Conservation (phyloP, 2,113 vertebrate species). For the Apteryx owenii region DNA sequence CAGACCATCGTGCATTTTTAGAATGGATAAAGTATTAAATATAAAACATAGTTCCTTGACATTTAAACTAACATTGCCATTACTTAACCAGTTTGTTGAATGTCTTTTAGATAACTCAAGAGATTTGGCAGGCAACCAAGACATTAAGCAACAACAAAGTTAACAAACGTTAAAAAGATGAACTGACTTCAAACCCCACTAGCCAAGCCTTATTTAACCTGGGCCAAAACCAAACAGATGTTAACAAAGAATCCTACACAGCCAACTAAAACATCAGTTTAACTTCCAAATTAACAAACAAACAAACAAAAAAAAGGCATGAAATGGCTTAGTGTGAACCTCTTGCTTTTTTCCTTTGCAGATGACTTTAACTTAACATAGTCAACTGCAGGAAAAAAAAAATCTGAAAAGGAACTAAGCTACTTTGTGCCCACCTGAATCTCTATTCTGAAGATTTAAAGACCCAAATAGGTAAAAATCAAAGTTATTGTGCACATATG, state of each 20-base stretch:
- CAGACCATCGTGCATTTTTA: accelerated
- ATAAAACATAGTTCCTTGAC: not conserved
- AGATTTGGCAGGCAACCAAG: not conserved
- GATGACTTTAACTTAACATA: not conserved
- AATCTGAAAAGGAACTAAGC: not conserved
- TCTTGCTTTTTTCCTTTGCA: not conserved
- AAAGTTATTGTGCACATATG: not conserved
- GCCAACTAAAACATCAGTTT: not conserved
- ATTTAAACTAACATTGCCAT: not conserved
- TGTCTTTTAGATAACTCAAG: not conserved
- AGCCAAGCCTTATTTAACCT: not conserved
- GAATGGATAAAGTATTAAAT: not conserved
- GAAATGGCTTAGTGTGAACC: accelerated
- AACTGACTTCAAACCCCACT: not conserved
- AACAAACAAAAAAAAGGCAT: not conserved
- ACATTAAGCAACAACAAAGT: not conserved
- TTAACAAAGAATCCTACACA: not conserved
- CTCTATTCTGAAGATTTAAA: not conserved
- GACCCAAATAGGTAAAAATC: not conserved
- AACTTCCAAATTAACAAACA: not conserved
- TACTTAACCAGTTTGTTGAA: not conserved
- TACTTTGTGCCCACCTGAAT: not conserved
- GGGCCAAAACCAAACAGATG: not conserved
- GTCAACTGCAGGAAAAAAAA: not conserved
- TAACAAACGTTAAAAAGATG: not conserved